These are phyloP conservation scores for Dipodomys spectabilis DNA, from an alignment of 2,113 vertebrate species.

Conservation along the genomic window DNA sequence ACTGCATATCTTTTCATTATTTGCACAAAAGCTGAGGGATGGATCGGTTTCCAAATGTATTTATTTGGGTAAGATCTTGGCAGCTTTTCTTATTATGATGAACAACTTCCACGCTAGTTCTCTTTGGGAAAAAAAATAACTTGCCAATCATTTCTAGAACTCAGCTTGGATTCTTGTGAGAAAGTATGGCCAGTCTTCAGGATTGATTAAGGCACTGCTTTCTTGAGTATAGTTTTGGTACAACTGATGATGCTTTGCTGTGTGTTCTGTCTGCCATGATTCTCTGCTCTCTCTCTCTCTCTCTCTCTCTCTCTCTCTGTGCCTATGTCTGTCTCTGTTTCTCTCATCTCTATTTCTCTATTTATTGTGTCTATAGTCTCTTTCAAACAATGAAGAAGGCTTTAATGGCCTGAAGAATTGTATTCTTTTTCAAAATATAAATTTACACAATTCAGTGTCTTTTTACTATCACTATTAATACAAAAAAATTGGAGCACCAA, in stretches of 20 bases:
- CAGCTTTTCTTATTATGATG: not conserved
- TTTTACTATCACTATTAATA: not conserved
- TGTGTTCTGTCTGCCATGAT: not conserved
- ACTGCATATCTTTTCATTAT: constrained; percentile 62
- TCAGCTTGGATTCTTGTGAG: not conserved
- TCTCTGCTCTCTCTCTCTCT: too few species aligned
- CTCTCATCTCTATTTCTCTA: too few species aligned
- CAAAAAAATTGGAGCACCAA: not conserved
- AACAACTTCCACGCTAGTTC: not conserved
- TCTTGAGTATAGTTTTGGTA: not conserved
- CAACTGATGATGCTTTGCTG: not conserved
- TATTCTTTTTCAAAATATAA: not conserved
- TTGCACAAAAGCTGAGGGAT: constrained; percentile 36
- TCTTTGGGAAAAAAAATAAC: not conserved
- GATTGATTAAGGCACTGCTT: not conserved
- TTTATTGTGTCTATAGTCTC: too few species aligned
- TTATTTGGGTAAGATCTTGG: constrained; percentile 50
- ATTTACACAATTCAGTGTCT: not conserved
- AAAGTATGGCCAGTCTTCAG: not conserved
- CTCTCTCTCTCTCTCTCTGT: too few species aligned
- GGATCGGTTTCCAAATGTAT: constrained; percentile 56
- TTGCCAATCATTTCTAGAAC: not conserved
- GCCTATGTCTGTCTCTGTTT: too few species aligned
- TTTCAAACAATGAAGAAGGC: too few species aligned
- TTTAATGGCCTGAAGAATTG: not conserved